These are phyloP conservation scores for Arbacia lixula DNA, from an alignment of 53 echinoderm and acorn worm genomes.

Conservation along the genomic window DNA sequence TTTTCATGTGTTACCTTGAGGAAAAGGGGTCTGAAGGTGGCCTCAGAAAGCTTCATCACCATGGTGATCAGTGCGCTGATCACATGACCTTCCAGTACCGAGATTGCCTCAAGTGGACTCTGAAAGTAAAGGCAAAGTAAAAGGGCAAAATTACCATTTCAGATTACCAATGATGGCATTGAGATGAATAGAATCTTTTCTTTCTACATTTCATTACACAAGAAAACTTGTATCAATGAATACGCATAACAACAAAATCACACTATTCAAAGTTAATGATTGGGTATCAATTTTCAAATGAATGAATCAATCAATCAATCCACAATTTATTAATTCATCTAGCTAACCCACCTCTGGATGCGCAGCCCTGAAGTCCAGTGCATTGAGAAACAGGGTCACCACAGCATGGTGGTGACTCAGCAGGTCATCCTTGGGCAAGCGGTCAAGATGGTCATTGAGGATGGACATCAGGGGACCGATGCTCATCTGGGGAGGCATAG, in stretches of 20 bases:
- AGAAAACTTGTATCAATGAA: too few relatives aligned
- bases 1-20: slow-evolving; percentile 69
- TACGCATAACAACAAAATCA: too few relatives aligned
- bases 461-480: slow-evolving; percentile 83
- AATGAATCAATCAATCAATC: too few relatives aligned
- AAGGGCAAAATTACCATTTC: too few relatives aligned
- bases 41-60: slow-evolving; percentile 88
- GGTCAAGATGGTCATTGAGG: slow-evolving; percentile 70
- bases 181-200: too few relatives aligned
- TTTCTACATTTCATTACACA: too few relatives aligned
- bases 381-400: slow-evolving; percentile 70
- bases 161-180: too few relatives aligned
- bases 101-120: slow-evolving; percentile 54
- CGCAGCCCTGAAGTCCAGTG: slow-evolving; percentile 80
- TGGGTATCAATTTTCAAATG: too few relatives aligned
- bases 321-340: too few relatives aligned
- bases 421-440: slow-evolving; percentile 73
- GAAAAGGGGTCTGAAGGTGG: slow-evolving; percentile 89
- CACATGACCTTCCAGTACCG: slow-evolving; percentile 71
- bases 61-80: slow-evolving; percentile 70
- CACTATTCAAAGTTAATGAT: too few relatives aligned
- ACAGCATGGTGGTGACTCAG: slow-evolving; percentile 65
- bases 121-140: too few relatives aligned
- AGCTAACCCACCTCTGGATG: slow-evolving; percentile 79
- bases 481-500: slow-evolving; percentile 47